Evolutionary conservation across 2,797 vertebrate species (phyloP).

Genomic region (Pelochelys cantorii): DNA sequence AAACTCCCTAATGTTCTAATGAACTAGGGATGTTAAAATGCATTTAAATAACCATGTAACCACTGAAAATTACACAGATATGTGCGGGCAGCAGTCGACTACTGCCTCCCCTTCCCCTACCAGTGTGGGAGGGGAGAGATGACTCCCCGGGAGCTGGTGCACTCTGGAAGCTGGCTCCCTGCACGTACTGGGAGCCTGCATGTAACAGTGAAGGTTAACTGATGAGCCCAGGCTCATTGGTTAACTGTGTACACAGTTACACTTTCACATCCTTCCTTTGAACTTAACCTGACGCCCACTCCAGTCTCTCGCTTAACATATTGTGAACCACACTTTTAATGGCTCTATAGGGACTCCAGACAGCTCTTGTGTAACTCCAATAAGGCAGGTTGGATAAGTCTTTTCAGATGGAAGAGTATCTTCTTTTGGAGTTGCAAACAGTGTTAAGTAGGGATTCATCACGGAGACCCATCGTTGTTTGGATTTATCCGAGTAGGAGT

Average conservation of each 20-base stretch:
- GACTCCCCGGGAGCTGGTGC: no score
- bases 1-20: neutral
- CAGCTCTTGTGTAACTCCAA: accelerated
- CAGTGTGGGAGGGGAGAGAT: no score
- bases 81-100: no score
- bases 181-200: no score
- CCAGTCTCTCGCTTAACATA: neutral
- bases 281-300: neutral
- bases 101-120: no score
- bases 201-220: no score
- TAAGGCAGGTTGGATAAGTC: neutral
- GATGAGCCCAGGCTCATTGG: no score
- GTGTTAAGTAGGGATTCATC: neutral
- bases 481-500: accelerated
- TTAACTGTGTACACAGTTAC: no score
- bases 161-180: no score
- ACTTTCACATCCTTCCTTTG: neutral
- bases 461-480: neutral
- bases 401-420: accelerated
- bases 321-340: accelerated
- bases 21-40: no score
- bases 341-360: accelerated
- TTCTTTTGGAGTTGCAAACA: neutral
- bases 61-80: no score
- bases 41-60: no score